These are phyloP conservation scores for Sabellastarte sp. DNA, from an alignment of 2,888 invertebrate genomes.

Conservation along the genomic window DNA sequence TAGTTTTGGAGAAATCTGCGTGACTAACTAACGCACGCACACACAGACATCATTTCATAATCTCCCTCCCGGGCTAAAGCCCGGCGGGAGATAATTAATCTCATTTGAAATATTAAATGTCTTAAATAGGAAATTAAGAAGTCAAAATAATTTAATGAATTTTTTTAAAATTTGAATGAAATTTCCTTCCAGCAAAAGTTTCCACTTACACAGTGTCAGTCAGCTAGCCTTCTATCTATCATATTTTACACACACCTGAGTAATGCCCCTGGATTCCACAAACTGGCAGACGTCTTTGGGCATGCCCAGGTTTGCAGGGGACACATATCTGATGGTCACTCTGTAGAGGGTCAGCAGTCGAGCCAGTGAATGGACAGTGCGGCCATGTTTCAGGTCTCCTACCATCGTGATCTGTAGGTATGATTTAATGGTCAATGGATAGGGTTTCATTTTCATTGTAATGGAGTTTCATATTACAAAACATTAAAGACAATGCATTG, in stretches of 20 bases:
- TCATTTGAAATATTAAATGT: background rate
- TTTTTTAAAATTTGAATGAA: too few species aligned
- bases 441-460: too few species aligned
- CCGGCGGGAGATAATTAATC: too few species aligned
- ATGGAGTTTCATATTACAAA: too few species aligned
- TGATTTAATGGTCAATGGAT: too few species aligned
- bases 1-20: too few species aligned
- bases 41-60: too few species aligned
- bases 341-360: conserved; percentile 90
- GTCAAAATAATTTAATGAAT: background rate
- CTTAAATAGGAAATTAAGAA: background rate
- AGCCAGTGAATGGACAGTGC: conserved; percentile 97
- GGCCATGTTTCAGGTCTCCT: conserved; percentile 94
- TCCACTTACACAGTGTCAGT: background rate
- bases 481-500: too few species aligned
- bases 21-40: too few species aligned
- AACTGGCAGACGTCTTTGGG: conserved; percentile 81
- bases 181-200: too few species aligned
- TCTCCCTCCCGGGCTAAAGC: too few species aligned
- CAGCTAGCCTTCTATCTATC: background rate
- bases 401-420: conserved; percentile 94
- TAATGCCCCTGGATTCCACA: conserved; percentile 75
- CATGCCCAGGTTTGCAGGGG: conserved; percentile 85
- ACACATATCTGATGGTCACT: conserved; percentile 88
- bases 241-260: conserved; percentile 66